Evolutionary conservation across 1,140 invertebrate genomes (phyloP), one percentile per base, ranked within the genome.

Genomic region (Drosophila tsacasi): DNA sequence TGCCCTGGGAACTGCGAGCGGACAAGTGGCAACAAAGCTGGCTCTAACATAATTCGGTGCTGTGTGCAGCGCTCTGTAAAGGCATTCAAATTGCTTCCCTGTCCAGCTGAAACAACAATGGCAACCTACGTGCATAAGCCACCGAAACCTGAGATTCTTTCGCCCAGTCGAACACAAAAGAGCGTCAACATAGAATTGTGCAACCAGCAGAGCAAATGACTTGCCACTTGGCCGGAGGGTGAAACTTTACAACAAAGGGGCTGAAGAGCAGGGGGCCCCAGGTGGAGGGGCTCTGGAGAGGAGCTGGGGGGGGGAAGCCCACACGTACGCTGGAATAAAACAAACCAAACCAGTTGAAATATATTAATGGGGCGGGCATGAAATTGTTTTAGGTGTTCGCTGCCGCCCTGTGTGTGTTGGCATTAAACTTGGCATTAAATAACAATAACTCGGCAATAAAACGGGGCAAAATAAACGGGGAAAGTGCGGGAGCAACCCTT

Each of bases 401-500:
- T 81, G 73, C 66, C 63, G 32, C 77, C 27, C 27, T 52, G 50
- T 68, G 35, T 68, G 78, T 69, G 84, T 87, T 89, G 80, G 81
- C 77, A 83, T 83, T 86, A 86, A 86, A 76, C 76, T 76, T 82
- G 83, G 76, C 83, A 87, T 87, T 87, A 87, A 87, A 90, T 87
- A 87, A 87, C 84, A 89, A 87, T 89, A 90, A 83, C 81, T 67
- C 73, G 76, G 82, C 84, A 89, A 89, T 87, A 90, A 89, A 87
- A 75, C 52, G 59, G 40, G 27, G 17, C 32, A 55, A 55, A 55
- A 23, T 17, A 37, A 39, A 23, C 13, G 46, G 50, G 25, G 46
- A 27, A 61, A 46, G 49, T 17, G 40, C 27, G 49, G 42, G 8
- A 74, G 57, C 50, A 89, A 83, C 84, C 77, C 84, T 83, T 89